phyloP scores from a whole-genome alignment of 2,113 vertebrate genomes.

The Heliornis fulica region DNA sequence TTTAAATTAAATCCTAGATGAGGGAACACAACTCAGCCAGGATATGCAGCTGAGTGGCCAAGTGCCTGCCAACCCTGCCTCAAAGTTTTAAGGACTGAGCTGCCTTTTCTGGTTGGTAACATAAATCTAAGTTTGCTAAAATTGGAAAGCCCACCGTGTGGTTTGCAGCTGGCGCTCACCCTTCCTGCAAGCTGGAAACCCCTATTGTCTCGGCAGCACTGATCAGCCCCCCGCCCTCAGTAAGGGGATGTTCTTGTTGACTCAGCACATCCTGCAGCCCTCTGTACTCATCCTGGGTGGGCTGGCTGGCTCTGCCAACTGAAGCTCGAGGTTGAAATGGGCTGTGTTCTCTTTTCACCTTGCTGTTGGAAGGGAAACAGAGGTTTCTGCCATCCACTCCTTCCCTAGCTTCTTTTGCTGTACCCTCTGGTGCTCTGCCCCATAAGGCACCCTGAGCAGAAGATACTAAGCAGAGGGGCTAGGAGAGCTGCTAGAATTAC shows the following conservation, averaged over 20 bases:
- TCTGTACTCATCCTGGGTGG: neutral
- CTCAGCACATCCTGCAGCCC: neutral
- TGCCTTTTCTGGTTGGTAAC: neutral
- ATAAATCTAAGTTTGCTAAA: neutral
- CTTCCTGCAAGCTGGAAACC: neutral
- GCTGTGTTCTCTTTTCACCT: neutral
- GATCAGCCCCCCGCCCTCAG: neutral
- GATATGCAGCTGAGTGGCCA: neutral
- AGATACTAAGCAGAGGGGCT: neutral
- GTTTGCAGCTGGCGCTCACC: neutral
- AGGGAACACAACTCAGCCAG: accelerated
- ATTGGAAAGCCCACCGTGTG: neutral
- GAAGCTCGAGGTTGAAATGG: neutral
- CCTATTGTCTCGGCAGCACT: neutral
- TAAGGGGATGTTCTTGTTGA: neutral
- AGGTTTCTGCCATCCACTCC: neutral
- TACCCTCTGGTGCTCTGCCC: neutral
- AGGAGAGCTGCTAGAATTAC: neutral
- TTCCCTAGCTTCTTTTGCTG: neutral
- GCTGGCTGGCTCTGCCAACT: neutral
- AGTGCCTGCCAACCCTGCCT: neutral
- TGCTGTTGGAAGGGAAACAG: neutral
- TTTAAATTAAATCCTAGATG: neutral
- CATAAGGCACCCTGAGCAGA: neutral
- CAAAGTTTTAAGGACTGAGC: neutral